phyloP scores from a whole-genome alignment of 2,113 vertebrate genomes.

The Rhadina sibilatrix region DNA sequence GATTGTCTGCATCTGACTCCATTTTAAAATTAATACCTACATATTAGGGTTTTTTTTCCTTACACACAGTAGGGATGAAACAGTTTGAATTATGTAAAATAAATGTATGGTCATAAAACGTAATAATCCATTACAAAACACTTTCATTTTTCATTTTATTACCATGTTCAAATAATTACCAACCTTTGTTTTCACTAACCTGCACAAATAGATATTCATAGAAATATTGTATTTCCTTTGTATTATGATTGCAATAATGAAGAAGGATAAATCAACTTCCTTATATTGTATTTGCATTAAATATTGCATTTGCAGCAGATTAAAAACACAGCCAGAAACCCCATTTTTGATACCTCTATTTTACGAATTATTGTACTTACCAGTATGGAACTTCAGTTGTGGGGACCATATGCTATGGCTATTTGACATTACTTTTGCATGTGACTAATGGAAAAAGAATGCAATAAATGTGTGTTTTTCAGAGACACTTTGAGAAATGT shows the following conservation, averaged over 20 bases:
- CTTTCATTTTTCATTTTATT: constrained; percentile 49
- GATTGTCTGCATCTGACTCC: background rate
- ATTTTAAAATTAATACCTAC: background rate
- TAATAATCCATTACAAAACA: constrained; percentile 52
- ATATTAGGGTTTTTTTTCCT: background rate
- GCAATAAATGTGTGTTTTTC: background rate
- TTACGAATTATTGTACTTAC: background rate
- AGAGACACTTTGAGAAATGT: background rate
- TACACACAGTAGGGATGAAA: background rate
- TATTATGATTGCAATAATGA: constrained; percentile 10
- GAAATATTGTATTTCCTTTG: constrained; percentile 4
- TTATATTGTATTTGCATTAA: background rate
- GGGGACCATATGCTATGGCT: accelerated
- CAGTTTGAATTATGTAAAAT: constrained; percentile 14
- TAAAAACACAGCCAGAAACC: background rate
- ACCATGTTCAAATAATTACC: constrained; percentile 37
- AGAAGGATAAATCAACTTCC: constrained; percentile 12
- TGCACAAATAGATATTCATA: constrained; percentile 39
- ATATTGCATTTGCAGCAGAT: background rate
- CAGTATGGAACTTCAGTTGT: background rate
- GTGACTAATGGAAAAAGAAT: background rate
- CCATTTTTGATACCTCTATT: background rate
- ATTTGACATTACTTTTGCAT: background rate
- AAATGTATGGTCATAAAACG: constrained; percentile 44
- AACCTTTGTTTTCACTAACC: background rate